Percentiles rank a stretch among this genome's conserved stretches.
These are phyloP conservation scores for human (Homo sapiens) DNA, from an alignment of 2,113 vertebrate genomes.

Conservation along the genomic window DNA sequence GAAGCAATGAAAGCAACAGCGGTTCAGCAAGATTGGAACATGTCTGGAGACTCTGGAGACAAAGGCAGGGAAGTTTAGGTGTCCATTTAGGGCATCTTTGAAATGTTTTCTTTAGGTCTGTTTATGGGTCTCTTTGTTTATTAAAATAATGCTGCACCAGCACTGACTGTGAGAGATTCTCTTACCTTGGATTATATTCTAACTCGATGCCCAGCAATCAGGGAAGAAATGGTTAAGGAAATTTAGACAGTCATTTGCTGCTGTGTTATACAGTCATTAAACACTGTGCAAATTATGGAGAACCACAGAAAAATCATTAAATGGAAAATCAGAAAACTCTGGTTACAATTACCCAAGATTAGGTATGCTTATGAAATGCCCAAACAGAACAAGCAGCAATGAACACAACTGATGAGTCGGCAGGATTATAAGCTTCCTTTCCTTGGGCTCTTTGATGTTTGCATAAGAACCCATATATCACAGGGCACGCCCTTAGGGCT, in stretches of 20 bases:
- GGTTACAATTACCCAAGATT: accelerated
- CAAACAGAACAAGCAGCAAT: accelerated
- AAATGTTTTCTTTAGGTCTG: background rate
- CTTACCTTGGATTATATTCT: background rate
- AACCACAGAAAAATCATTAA: background rate
- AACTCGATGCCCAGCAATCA: no score
- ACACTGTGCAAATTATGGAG: background rate
- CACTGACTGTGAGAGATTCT: background rate
- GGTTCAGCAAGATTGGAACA: background rate
- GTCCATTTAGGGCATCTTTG: background rate
- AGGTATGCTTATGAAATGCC: accelerated
- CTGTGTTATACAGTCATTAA: background rate
- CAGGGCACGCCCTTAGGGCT: background rate
- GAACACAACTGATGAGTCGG: background rate
- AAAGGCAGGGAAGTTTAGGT: background rate
- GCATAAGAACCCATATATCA: no score
- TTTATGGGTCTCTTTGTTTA: background rate
- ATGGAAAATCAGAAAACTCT: background rate
- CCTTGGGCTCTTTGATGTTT: accelerated
- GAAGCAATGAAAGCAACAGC: background rate
- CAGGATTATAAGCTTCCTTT: accelerated
- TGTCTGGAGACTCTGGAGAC: background rate
- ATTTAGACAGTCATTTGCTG: background rate
- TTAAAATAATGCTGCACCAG: background rate
- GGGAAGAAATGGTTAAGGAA: background rate